Evolutionary conservation across 2,888 invertebrate species (phyloP).

Genomic region (Junonia oenone): DNA sequence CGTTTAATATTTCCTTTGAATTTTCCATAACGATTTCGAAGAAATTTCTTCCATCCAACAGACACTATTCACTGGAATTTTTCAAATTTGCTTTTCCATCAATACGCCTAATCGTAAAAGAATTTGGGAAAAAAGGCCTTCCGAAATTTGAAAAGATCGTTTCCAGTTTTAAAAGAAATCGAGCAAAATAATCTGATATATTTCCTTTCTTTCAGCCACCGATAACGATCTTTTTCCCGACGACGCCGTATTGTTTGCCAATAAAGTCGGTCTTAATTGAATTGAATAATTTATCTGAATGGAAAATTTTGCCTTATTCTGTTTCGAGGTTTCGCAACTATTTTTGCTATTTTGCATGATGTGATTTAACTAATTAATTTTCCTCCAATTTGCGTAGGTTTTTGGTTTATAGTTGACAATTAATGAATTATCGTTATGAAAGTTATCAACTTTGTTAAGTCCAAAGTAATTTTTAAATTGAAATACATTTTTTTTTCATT

Average conservation of each 20-base stretch:
- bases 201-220: neutral
- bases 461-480: too few species aligned
- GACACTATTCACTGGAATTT: neutral
- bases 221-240: neutral
- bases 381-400: neutral
- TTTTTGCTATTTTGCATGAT: neutral
- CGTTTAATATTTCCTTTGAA: too few species aligned
- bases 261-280: neutral
- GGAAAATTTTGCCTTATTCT: neutral
- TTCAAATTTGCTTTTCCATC: neutral
- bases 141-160: neutral
- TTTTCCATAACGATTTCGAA: too few species aligned
- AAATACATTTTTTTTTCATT: too few species aligned
- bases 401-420: too few species aligned
- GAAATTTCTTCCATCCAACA: too few species aligned
- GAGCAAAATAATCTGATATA: neutral
- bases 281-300: neutral
- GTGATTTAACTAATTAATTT: neutral
- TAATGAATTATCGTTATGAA: too few species aligned
- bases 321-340: neutral
- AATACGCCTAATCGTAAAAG: neutral
- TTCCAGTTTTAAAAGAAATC: neutral
- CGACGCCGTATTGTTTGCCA: neutral
- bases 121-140: neutral
- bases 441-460: too few species aligned